A percentile compares a stretch with the other conserved stretches of the same genome.
phyloP scores from a whole-genome alignment of 2,797 vertebrate species.

The Adrianichthys oophorus region DNA sequence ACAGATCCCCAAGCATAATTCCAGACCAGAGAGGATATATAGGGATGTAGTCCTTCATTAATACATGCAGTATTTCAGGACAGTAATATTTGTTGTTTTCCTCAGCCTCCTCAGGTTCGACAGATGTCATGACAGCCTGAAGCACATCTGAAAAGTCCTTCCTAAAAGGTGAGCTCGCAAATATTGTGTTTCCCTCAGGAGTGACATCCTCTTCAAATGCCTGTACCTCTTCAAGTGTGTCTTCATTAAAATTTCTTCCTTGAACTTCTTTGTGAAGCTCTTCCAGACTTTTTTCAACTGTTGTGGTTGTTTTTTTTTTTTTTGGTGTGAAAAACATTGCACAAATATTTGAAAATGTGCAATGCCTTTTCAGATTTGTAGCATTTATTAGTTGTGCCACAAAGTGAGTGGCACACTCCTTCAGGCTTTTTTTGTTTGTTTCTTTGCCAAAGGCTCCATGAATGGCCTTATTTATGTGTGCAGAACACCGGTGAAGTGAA shows the following conservation, averaged over 20 bases:
- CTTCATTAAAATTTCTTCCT: too few relatives aligned
- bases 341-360: too few relatives aligned
- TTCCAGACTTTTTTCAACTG: too few relatives aligned
- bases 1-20: slow-evolving; percentile 11
- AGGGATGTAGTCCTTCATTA: slow-evolving; percentile 10
- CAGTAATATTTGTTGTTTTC: neutral
- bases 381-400: slow-evolving; percentile 14
- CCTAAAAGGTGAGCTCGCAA: neutral
- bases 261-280: too few relatives aligned
- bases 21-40: slow-evolving; percentile 5
- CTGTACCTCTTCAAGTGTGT: too few relatives aligned
- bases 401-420: slow-evolving; percentile 14
- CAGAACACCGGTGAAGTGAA: too few relatives aligned
- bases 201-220: neutral
- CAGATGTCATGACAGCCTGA: neutral
- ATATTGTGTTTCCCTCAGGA: neutral
- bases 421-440: slow-evolving; percentile 8
- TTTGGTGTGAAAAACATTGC: too few relatives aligned
- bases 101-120: neutral
- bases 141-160: neutral
- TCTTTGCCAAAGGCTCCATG: slow-evolving; percentile 1
- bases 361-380: neutral
- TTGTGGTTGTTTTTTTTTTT: too few relatives aligned
- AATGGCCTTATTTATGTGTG: too few relatives aligned
- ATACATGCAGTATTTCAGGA: neutral